phyloP scores from a whole-genome alignment of 2,797 vertebrate genomes.

The Dryobates pubescens region DNA sequence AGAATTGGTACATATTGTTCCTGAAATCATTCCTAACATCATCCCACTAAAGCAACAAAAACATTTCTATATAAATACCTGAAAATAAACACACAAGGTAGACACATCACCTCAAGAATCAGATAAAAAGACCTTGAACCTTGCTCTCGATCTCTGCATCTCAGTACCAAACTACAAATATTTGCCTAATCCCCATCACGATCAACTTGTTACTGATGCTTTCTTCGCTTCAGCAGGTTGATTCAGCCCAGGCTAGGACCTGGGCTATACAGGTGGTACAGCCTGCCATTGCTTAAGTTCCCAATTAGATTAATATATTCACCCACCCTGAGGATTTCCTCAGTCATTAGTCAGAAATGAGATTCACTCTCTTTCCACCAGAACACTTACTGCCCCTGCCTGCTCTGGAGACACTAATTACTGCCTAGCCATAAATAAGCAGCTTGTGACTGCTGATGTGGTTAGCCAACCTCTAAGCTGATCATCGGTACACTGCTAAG shows the following conservation, averaged over 20 bases:
- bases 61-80: not conserved
- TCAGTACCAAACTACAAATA: not conserved
- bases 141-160: not conserved
- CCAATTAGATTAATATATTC: constrained; percentile 38
- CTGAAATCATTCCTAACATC: not conserved
- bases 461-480: not conserved
- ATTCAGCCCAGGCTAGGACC: not conserved
- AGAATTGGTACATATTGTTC: not conserved
- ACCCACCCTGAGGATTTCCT: constrained; percentile 27
- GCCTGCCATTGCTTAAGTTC: not conserved
- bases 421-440: not conserved
- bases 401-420: constrained; percentile 46
- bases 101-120: not conserved
- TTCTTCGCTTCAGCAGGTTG: not conserved
- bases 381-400: not conserved
- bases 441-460: not conserved
- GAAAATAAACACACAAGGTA: not conserved
- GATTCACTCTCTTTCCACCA: constrained; percentile 37
- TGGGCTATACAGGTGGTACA: not conserved
- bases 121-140: not conserved
- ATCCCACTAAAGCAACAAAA: not conserved
- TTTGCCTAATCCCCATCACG: not conserved
- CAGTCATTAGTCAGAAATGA: constrained; percentile 47
- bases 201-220: not conserved
- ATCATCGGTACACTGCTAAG: not conserved